Conservation (phyloP, 2,797 vertebrate genomes). For the Clarias fuscus region DNA sequence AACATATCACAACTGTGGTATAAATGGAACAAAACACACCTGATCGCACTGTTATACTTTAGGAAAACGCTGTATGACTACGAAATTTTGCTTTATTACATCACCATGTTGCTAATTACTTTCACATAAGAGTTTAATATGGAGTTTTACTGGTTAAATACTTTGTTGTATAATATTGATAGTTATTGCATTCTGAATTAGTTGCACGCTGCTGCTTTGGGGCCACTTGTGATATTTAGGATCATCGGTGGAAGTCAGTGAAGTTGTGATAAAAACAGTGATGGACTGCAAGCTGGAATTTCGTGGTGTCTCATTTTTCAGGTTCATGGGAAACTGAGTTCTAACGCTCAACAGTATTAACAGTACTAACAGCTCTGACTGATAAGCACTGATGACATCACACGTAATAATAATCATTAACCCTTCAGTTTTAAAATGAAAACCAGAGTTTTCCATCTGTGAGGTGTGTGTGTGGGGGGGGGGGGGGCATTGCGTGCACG, state of each 20-base stretch:
- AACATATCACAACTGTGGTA: no score
- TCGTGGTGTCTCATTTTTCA: not conserved
- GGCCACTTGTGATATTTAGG: not conserved
- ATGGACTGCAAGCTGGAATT: not conserved
- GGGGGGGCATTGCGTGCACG: no score
- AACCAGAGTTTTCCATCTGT: not conserved
- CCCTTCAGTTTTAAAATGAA: not conserved
- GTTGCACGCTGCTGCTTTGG: not conserved
- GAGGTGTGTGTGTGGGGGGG: not conserved
- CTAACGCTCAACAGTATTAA: constrained; percentile 21
- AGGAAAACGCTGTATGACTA: no score
- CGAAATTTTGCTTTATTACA: not conserved
- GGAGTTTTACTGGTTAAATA: not conserved
- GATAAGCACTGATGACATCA: no score
- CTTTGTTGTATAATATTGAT: not conserved
- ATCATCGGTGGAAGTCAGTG: not conserved
- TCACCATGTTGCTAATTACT: not conserved
- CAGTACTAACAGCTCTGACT: constrained; percentile 23
- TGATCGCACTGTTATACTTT: no score
- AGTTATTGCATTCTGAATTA: not conserved
- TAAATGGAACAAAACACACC: no score
- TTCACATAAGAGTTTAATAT: not conserved
- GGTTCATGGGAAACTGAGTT: constrained; percentile 15
- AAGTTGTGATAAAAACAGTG: not conserved
- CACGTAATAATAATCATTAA: not conserved